Base-by-base conservation (phyloP, 2,888 invertebrate genomes). In the Oithona nana region DNA sequence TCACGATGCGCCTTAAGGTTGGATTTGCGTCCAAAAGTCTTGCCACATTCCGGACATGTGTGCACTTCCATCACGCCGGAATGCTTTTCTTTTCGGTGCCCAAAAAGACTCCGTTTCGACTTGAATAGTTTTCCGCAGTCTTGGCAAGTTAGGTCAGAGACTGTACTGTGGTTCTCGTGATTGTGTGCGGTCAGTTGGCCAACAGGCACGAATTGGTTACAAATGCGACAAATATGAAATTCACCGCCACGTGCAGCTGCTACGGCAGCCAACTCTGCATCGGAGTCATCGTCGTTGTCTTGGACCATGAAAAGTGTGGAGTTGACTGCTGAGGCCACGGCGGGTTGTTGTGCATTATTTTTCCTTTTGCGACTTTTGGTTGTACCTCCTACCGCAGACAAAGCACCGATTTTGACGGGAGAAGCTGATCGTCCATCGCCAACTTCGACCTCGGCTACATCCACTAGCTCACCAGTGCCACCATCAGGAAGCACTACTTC, bases 1-100 rank as follows among this genome's bases (percentile, higher is more conserved):
- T 62, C 62, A n/a, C 62, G 62, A 28, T 62, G 62, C 16, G 62
- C 62, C 39, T 62, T 55, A 16, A 61, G 31, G 28, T 61, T 61
- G 54, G 61, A 61, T 28, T 61, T 61, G 16, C 61, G 16, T 1
- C 51, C 51, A 24, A 61, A 61, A 22, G 54, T 49, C 29, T 62
- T 62, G 2, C 56, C 56, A 26, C 62, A 62, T 2, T 62, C 62
- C 6, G 62, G 62, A 56, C 62, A 62, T 1, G 29, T 39, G 26
- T 54, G 55, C 13, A 62, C 48, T 26, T 62, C 62, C 31, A 29
- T 55, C 8, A 48, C 28, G 13, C 62, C 62, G 1, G 54, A 54
- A 11, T 62, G 62, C 26, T 62, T 62, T 29, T 62, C 62, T 56
- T 62, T 62, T 20, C 31, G 28, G 55, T 62, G 62, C 1, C 62